Evolutionary conservation across 2,797 vertebrate species (phyloP).

Genomic region (Acipenser transmontanus): DNA sequence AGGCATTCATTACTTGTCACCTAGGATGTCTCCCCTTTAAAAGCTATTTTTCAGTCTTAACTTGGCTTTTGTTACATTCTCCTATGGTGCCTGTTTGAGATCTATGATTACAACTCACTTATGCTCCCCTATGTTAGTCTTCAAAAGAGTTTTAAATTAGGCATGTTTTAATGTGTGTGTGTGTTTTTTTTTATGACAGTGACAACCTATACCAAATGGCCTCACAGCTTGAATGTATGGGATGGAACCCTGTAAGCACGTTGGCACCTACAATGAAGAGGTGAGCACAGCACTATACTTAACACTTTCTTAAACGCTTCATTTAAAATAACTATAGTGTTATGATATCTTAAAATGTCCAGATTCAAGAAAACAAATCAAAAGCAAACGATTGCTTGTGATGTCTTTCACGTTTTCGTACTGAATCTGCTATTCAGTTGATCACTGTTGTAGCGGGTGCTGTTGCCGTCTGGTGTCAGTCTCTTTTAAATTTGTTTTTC

Average conservation of each 20-base stretch:
- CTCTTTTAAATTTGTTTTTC: no score
- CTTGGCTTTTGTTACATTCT: slow-evolving; percentile 11
- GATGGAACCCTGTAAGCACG: slow-evolving; percentile 86
- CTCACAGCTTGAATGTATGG: slow-evolving; percentile 86
- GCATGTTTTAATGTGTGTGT: neutral
- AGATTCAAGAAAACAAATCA: no score
- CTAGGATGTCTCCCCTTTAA: slow-evolving; percentile 38
- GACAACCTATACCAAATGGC: slow-evolving; percentile 96
- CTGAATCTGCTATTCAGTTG: no score
- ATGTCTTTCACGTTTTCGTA: no score
- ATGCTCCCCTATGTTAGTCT: neutral
- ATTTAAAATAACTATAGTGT: no score
- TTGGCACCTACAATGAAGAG: slow-evolving; percentile 82
- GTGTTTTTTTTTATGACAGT: slow-evolving; percentile 53
- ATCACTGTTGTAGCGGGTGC: no score
- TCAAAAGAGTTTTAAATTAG: neutral
- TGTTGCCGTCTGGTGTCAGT: no score
- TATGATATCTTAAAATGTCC: no score
- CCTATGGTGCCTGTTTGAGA: neutral
- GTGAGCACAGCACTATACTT: slow-evolving; percentile 46
- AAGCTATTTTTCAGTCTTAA: slow-evolving; percentile 15
- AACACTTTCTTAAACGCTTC: no score
- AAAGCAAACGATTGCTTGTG: no score
- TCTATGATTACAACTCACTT: neutral
- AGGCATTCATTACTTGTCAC: slow-evolving; percentile 50